A percentile compares a stretch with the other conserved stretches of the same genome.
Conservation (phyloP, 2,797 vertebrate species). For the Denticeps clupeoides region DNA sequence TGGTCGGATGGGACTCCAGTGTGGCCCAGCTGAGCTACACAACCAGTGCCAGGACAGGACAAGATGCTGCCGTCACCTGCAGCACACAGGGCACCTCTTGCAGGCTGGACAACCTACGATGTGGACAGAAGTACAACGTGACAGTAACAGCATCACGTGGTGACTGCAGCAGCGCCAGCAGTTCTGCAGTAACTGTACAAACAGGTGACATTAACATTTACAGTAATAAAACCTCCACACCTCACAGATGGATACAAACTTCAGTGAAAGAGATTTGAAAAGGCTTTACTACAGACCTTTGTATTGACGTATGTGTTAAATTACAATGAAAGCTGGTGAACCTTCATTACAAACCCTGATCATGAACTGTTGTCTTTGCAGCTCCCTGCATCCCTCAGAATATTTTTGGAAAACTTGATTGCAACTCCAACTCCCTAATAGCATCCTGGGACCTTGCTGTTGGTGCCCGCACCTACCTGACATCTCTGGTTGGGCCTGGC, state of each 20-base stretch:
- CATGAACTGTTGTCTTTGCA: slow-evolving; percentile 21
- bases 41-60: slow-evolving; percentile 22
- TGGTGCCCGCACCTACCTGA: slow-evolving; percentile 33
- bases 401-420: slow-evolving; percentile 26
- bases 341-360: too few relatives aligned
- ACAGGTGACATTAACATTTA: slow-evolving; percentile 37
- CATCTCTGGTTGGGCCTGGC: slow-evolving; percentile 20
- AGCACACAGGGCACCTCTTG: slow-evolving; percentile 31
- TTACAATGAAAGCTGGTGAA: too few relatives aligned
- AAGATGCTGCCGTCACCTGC: slow-evolving; percentile 27
- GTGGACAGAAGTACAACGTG: slow-evolving; percentile 44
- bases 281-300: too few relatives aligned
- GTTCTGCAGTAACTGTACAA: slow-evolving; percentile 25
- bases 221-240: too few relatives aligned
- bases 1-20: slow-evolving; percentile 41
- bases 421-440: slow-evolving; percentile 32
- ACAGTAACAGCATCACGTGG: slow-evolving; percentile 35
- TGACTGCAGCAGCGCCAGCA: slow-evolving; percentile 36
- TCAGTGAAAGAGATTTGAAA: too few relatives aligned
- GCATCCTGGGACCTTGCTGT: slow-evolving; percentile 37
- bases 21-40: slow-evolving; percentile 36
- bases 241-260: too few relatives aligned
- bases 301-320: too few relatives aligned
- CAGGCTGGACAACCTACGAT: slow-evolving; percentile 39
- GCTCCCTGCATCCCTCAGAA: slow-evolving; percentile 41